Evolutionary conservation across 2,888 invertebrate species (phyloP).

Genomic region (Reticulitermes lucifugus): DNA sequence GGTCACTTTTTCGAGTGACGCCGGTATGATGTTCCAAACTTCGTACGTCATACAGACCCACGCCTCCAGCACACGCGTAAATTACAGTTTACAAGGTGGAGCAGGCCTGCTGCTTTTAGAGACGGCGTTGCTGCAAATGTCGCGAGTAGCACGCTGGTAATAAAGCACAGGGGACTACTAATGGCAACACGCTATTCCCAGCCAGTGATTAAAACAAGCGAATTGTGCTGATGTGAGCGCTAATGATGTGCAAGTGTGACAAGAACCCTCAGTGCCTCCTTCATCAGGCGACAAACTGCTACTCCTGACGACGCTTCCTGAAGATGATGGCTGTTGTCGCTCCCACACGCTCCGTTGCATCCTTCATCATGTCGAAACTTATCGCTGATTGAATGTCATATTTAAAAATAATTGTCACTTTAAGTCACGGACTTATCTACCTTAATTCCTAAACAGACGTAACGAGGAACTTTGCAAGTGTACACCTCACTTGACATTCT

Average conservation of each 20-base stretch:
- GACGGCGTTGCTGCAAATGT: background rate
- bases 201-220: constrained; percentile 14
- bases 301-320: background rate
- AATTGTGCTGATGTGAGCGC: background rate
- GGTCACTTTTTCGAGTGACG: too few species aligned
- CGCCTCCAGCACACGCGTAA: background rate
- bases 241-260: constrained; percentile 27
- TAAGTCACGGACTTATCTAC: background rate
- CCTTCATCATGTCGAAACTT: background rate
- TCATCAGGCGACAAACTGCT: too few species aligned
- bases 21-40: background rate
- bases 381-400: background rate
- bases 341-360: background rate
- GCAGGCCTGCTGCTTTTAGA: background rate
- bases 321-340: background rate
- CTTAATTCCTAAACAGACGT: too few species aligned
- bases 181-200: background rate
- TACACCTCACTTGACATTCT: too few species aligned
- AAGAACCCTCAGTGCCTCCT: background rate
- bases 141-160: background rate
- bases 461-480: too few species aligned
- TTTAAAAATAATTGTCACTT: background rate
- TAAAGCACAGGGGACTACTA: background rate
- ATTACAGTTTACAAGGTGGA: background rate
- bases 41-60: background rate